Evolutionary conservation across 2,888 invertebrate genomes (phyloP), one percentile per base, ranked within the genome.

Genomic region (Elysia crispata): DNA sequence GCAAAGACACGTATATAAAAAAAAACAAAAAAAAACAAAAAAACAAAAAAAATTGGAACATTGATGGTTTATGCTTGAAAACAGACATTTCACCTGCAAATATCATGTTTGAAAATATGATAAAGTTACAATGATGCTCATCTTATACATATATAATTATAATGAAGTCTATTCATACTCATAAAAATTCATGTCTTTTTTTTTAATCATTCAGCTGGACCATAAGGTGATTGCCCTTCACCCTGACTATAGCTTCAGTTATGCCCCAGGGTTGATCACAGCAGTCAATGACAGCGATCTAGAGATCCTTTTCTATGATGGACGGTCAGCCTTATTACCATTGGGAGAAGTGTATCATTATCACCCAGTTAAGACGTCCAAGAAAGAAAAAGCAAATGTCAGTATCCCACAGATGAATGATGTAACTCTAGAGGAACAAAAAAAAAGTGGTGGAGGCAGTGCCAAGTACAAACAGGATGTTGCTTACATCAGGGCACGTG

Each of bases 261-360:
- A 89, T 81, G 89, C 90, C 15, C 91, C 90, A 15, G 91, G 86
- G 18, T 83, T 85, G 6, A 86, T 90, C n/a, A 76, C 85, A 25
- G 30, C 69, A 11, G 66, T 80, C 11, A 33, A 78, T 18, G 76
- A 78, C 18, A 30, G 69, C 20, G 49, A 54, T 49, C 62, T 78
- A 1, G 31, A 80, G 28, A 84, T 90, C 5, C 80, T 85, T 41
- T 89, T 90, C 83, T 91, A 89, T 81, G 89, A 90, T 31, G 79
- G 73, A 77, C 87, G 86, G 31, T 30, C 23, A 30, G 31, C 11
- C 25, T 50, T 30, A 49, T 79, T 90, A 30, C 82, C 85, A 1
- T 62, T 86, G 49, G 86, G 85, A 13, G 89, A 91, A 57, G 85
- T 87, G 28, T 90, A 86, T 83, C 41, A 41, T 41, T 41, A 41